Evolutionary conservation across 92 coral and sea anemone genomes (phyloP).

Genomic region (Porites divaricata): DNA sequence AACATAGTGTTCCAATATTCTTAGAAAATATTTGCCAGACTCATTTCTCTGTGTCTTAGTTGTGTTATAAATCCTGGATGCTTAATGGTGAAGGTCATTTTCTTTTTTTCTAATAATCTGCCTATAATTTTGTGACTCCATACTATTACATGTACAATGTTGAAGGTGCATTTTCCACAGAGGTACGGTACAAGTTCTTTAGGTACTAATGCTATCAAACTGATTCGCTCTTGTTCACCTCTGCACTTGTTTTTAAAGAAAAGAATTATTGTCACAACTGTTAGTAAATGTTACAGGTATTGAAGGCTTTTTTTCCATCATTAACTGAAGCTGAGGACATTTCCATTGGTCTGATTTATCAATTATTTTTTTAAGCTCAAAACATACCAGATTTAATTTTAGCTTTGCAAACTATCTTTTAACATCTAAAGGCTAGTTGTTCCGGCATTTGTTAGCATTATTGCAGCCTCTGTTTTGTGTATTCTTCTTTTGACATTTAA

Average conservation of each 20-base stretch:
- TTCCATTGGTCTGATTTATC: not conserved
- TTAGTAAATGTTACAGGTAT: not conserved
- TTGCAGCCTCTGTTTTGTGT: no score
- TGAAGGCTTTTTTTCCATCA: not conserved
- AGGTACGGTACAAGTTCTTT: no score
- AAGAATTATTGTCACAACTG: not conserved
- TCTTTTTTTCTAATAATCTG: no score
- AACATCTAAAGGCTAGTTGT: not conserved
- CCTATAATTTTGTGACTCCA: no score
- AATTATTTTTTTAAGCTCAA: not conserved
- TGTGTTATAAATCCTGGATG: not conserved
- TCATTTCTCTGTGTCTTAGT: not conserved
- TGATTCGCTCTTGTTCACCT: not conserved
- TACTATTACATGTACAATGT: no score
- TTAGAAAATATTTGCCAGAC: not conserved
- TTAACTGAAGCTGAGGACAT: not conserved
- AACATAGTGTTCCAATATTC: slow-evolving; percentile 1
- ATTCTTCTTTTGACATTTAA: no score
- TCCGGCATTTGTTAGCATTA: not conserved
- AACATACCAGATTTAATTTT: not conserved
- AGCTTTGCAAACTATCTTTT: not conserved
- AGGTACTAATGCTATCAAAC: not conserved
- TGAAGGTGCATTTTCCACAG: no score
- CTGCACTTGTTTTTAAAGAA: not conserved
- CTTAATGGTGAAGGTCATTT: not conserved